phyloP scores from a whole-genome alignment of 2,797 vertebrate species.

The Orientallactaga sibirica region DNA sequence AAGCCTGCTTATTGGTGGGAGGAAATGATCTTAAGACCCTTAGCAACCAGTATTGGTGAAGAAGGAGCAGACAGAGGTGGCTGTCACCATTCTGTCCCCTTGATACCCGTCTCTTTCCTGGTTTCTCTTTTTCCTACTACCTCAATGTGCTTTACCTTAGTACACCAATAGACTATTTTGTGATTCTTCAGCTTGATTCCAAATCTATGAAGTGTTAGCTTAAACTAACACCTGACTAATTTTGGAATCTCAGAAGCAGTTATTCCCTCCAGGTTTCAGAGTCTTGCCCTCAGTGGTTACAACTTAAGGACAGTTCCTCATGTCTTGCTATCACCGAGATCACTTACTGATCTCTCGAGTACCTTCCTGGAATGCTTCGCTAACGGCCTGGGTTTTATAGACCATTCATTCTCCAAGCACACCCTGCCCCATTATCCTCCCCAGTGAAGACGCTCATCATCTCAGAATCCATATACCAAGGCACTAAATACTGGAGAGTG shows the following conservation, averaged over 20 bases:
- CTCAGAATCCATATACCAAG: not conserved
- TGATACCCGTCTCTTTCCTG: not conserved
- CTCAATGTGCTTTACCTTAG: not conserved
- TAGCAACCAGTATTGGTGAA: not conserved
- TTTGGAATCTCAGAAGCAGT: not conserved
- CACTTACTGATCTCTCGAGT: not conserved
- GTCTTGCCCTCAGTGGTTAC: not conserved
- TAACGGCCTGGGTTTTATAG: not conserved
- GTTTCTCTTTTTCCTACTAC: not conserved
- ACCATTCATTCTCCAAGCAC: not conserved
- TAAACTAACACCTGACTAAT: not conserved
- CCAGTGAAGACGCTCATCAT: not conserved
- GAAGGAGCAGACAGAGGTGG: not conserved
- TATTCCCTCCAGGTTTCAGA: not conserved
- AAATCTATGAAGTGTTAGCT: not conserved
- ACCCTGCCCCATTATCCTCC: not conserved
- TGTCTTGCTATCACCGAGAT: not conserved
- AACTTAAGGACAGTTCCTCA: not conserved
- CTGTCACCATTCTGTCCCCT: not conserved
- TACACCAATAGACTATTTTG: not conserved
- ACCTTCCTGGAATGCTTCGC: not conserved
- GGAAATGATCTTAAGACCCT: not conserved
- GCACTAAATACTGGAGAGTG: not conserved
- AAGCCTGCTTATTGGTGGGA: not conserved
- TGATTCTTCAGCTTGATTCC: not conserved